Percentiles rank a stretch among this genome's conserved stretches.
Evolutionary conservation across 2,888 invertebrate genomes (phyloP).

Genomic region (Eristalis tenax): DNA sequence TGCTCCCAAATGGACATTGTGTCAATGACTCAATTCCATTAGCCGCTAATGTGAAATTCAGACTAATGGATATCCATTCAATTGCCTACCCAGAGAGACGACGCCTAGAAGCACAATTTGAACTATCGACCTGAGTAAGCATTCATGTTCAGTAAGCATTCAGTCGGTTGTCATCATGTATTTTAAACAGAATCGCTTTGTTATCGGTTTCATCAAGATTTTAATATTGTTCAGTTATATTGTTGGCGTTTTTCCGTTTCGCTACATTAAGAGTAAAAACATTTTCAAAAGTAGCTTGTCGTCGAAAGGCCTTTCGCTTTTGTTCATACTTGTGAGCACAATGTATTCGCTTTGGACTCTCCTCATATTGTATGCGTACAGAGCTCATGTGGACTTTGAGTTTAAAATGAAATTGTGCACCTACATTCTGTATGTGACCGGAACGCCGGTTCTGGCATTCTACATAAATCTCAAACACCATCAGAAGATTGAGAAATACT

Average conservation of each 20-base stretch:
- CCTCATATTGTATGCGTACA: background rate
- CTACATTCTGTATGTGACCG: background rate
- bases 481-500: background rate
- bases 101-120: background rate
- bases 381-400: background rate
- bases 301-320: background rate
- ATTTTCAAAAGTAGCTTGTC: background rate
- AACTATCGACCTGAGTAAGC: background rate
- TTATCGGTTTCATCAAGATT: background rate
- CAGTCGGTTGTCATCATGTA: background rate
- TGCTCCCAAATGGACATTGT: background rate
- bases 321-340: background rate
- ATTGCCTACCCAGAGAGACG: no score
- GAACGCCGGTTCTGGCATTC: background rate
- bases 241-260: conserved; percentile 13
- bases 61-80: background rate
- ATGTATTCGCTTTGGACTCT: background rate
- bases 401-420: background rate
- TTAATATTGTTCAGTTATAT: background rate
- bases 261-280: background rate
- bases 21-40: background rate
- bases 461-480: background rate
- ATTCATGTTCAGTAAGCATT: background rate
- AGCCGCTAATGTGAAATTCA: background rate
- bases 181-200: background rate